Conservation (phyloP, 2,113 vertebrate species). For the Agapornis roseicollis region DNA sequence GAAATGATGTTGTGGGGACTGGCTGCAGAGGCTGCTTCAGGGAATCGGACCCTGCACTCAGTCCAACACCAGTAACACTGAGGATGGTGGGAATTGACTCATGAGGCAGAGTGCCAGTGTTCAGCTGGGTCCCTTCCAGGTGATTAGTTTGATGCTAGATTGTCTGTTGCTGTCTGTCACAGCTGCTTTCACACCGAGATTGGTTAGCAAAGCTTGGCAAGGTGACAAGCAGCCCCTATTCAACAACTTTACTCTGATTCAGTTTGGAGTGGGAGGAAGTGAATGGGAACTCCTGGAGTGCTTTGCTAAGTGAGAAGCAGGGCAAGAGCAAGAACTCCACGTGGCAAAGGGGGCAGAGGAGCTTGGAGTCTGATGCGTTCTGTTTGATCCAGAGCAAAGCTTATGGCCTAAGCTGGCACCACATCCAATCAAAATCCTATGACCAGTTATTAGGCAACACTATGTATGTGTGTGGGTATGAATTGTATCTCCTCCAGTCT, state of each 20-base stretch:
- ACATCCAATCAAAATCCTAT: not conserved
- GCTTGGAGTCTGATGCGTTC: not conserved
- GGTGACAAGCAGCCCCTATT: not conserved
- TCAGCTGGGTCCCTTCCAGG: slow-evolving; percentile 23
- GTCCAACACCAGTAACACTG: not conserved
- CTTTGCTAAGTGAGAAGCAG: not conserved
- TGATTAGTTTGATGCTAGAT: not conserved
- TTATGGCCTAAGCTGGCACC: not conserved
- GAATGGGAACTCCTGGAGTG: not conserved
- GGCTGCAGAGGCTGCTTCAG: not conserved
- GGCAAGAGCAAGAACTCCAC: not conserved
- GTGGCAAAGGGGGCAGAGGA: not conserved
- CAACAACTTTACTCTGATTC: slow-evolving; percentile 19
- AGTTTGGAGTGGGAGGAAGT: not conserved
- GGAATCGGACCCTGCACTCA: not conserved
- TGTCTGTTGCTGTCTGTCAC: not conserved
- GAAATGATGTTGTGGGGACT: not conserved
- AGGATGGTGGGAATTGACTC: not conserved
- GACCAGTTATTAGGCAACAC: not conserved
- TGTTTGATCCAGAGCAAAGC: not conserved
- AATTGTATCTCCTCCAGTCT: not conserved
- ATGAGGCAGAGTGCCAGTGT: not conserved
- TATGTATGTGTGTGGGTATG: not conserved
- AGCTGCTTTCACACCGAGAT: not conserved
- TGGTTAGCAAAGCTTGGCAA: not conserved